Evolutionary conservation across 2,113 vertebrate genomes (phyloP), one percentile per base, ranked within the genome.

Genomic region (Brachyhypopomus gauderio): DNA sequence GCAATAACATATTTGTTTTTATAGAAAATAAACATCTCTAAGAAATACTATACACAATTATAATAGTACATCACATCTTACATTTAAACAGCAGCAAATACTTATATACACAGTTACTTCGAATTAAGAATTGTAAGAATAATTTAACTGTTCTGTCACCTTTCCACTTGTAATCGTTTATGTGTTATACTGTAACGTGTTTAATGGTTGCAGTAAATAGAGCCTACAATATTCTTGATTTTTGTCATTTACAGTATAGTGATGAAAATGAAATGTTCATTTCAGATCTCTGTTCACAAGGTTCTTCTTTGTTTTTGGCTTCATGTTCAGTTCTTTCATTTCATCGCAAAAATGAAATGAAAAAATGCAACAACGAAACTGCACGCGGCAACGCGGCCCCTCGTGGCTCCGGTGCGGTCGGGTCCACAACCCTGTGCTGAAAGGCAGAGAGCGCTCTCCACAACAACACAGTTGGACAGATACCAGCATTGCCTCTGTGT

Each of bases 1-100:
- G 92, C 93, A 94, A 94, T 93, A 93, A 94, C 93, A 92, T 93
- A 93, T 93, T 94, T 90, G 89, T 92, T 94, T 92, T 94, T 94
- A 94, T 94, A 94, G 91, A 94, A 94, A 94, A 94, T 94, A 94
- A 94, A 94, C 93, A 94, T 94, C 93, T 94, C 93, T 94, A 94
- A 91, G 93, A 94, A 94, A 94, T 94, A 94, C 93, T 94, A 94
- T 94, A 94, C 93, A 94, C 93, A 94, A 92, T 94, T 94, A 94
- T 93, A 93, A 93, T 94, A 92, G 93, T 94, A 94, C 93, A 94
- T 91, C 93, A 94, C 93, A 94, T 94, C 91, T 94, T 94, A 94
- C 93, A 94, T 93, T 94, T 94, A 94, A 94, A 94, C 93, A 92
- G 92, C 89, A 88, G 92, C 92, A 93, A 94, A 92, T 93, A 94